Evolutionary conservation across 2,113 vertebrate species (phyloP).

Genomic region (Cairina moschata): DNA sequence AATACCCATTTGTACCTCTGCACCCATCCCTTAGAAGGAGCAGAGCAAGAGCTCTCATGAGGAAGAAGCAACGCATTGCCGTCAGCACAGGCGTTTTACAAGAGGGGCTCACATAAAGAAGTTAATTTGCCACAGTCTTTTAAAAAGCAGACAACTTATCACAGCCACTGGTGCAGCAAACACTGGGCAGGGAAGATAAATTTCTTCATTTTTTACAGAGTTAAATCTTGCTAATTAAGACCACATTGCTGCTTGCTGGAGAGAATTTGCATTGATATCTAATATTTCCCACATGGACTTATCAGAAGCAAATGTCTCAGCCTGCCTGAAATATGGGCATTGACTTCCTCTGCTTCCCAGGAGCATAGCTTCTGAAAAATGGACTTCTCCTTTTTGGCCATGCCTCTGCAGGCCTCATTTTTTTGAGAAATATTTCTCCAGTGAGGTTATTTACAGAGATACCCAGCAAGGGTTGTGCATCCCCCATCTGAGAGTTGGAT

Average conservation of each 20-base stretch:
- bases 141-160: constrained; percentile 53
- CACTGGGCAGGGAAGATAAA: constrained; percentile 57
- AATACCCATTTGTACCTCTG: neutral
- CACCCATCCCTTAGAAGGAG: neutral
- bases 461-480: neutral
- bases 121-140: constrained; percentile 50
- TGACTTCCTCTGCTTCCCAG: neutral
- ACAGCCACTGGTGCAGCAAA: constrained; percentile 29
- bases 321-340: neutral
- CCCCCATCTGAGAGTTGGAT: fast-evolving
- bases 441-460: neutral
- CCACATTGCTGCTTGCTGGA: constrained; percentile 9
- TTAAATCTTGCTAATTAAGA: constrained; percentile 52
- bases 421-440: neutral
- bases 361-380: neutral
- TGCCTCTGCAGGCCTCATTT: neutral
- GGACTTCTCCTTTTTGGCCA: neutral
- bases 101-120: neutral
- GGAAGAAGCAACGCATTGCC: neutral
- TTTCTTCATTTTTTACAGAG: constrained; percentile 20
- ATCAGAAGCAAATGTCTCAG: neutral
- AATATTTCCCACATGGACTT: neutral
- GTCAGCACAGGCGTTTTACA: neutral
- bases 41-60: neutral
- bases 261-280: constrained; percentile 7